These are phyloP conservation scores for Escarpia spicata DNA, from an alignment of 2,888 invertebrate genomes.

Conservation along the genomic window DNA sequence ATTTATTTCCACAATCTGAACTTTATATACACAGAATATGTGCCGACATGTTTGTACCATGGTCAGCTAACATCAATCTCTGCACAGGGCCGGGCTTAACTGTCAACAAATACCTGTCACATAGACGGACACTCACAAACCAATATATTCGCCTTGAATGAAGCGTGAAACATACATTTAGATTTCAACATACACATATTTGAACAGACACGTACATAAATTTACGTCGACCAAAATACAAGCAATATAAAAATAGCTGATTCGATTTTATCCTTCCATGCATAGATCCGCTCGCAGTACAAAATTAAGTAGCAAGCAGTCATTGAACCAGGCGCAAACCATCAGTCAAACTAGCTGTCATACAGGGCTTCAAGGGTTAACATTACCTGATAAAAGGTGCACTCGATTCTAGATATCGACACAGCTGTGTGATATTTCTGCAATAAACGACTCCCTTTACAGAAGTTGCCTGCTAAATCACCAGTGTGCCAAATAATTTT, in stretches of 20 bases:
- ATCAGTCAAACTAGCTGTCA: slow-evolving; percentile 16
- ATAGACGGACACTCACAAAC: not conserved
- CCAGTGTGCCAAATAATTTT: not conserved
- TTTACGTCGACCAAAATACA: not conserved
- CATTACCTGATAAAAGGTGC: slow-evolving; percentile 1
- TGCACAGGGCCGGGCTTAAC: not conserved
- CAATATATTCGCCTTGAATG: not conserved
- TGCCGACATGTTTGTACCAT: not conserved
- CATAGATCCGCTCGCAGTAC: not conserved
- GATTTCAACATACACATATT: not conserved
- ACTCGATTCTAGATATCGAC: slow-evolving; percentile 10
- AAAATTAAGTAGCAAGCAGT: slow-evolving; percentile 6
- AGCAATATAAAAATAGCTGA: not conserved
- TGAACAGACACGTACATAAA: not conserved
- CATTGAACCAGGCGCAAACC: not conserved
- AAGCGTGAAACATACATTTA: not conserved
- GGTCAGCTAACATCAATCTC: not conserved
- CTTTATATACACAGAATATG: not conserved
- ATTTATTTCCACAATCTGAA: slow-evolving; percentile 19
- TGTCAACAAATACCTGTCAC: not conserved
- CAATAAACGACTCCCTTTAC: not conserved
- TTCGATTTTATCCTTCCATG: not conserved
- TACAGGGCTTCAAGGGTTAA: slow-evolving; percentile 11
- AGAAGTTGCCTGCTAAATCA: not conserved
- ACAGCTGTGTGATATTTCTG: not conserved